These are phyloP conservation scores for Grantiella picta DNA, from an alignment of 2,113 vertebrate genomes.

Conservation along the genomic window DNA sequence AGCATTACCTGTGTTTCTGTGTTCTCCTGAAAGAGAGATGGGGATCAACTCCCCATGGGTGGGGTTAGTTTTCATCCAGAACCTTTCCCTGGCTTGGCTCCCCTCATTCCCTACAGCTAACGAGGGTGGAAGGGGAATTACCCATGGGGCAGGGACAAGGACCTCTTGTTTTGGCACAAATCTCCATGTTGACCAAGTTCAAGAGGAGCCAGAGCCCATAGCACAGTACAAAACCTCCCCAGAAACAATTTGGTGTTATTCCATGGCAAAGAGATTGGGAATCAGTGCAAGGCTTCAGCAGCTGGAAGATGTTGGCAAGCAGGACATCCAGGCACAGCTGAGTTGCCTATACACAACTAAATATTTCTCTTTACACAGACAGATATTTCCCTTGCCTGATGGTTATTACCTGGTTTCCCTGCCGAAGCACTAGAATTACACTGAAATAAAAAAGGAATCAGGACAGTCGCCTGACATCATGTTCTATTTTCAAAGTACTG, in stretches of 20 bases:
- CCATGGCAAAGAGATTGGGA: not conserved
- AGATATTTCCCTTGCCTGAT: not conserved
- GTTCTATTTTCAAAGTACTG: not conserved
- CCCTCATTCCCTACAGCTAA: rapidly evolving
- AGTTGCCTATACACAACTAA: not conserved
- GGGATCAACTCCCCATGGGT: rapidly evolving
- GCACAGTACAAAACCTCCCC: not conserved
- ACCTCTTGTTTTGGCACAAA: not conserved
- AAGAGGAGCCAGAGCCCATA: not conserved
- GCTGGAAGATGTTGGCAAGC: not conserved
- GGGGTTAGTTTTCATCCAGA: not conserved
- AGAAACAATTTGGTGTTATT: not conserved
- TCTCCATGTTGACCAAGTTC: not conserved
- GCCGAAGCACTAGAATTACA: not conserved
- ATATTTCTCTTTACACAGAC: not conserved
- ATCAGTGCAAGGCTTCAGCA: not conserved
- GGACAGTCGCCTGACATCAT: not conserved
- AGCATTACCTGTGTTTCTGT: no score
- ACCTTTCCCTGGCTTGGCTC: not conserved
- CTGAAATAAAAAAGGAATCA: not conserved
- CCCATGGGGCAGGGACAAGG: no score
- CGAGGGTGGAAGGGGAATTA: not conserved
- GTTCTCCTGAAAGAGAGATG: not conserved
- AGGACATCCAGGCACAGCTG: not conserved
- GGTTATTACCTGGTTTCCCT: not conserved